Evolutionary conservation across 2,797 vertebrate species (phyloP), one percentile per base, ranked within the genome.

Genomic region (Rousettus madagascariensis): DNA sequence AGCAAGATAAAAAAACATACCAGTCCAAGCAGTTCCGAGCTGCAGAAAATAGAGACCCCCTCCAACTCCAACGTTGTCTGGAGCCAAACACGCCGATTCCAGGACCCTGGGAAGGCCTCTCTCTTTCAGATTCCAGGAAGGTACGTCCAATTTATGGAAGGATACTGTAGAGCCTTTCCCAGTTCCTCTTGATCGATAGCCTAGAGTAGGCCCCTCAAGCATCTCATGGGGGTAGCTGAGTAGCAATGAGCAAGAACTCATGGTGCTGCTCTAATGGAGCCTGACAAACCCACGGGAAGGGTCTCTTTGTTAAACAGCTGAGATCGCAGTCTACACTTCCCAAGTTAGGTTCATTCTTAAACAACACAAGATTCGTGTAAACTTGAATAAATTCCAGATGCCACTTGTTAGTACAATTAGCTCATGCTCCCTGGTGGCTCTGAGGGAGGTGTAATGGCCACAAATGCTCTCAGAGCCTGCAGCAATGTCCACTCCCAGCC

Each of bases 321-420:
- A 72, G 87, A 79, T 17, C 77, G 28, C 46, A 5, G 26, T 71
- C 77, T 95, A 36, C 43, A 20, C 33, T 95, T 75, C 77, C 82
- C 46, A 51, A 95, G 82, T 87, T 75, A 83, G 55, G 55, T 72
- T 96, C 77, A 61, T 94, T 91, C 79, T 90, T 78, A 91, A 95
- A 95, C 91, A 96, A 95, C 46, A n/a, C 79, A 82, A 33, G 38
- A 72, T 85, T 88, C 5, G 0, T 78, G 83, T 96, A 92, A 95
- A 80, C 66, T 43, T 46, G 89, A 95, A 91, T 95, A 91, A 77
- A 96, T 85, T 92, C 89, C 91, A 96, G 86, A 95, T 91, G 79
- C 72, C 80, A 86, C 92, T 93, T 95, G 84, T 97, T 74, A 83
- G 74, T 82, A 92, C 86, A 87, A 51, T 83, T 90, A 88, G 90